Evolutionary conservation across 2,797 vertebrate genomes (phyloP).

Genomic region (Pseudochirops cupreus): DNA sequence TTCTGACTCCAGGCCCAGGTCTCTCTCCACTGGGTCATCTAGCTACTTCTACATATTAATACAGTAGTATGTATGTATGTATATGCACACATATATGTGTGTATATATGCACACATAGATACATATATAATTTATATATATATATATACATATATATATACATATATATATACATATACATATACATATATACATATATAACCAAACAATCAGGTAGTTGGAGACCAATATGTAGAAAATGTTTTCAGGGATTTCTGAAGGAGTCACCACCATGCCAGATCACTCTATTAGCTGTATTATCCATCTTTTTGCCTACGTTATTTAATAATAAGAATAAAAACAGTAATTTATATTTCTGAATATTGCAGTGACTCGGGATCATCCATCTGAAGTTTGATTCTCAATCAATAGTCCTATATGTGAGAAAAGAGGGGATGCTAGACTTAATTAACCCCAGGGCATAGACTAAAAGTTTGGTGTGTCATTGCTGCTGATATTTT

Average conservation of each 20-base stretch:
- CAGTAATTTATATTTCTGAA: background rate
- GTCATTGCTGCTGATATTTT: background rate
- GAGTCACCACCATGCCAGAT: background rate
- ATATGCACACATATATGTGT: too few species aligned
- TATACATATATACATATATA: background rate
- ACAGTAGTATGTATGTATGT: background rate
- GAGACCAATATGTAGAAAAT: background rate
- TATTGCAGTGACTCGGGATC: background rate
- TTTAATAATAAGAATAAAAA: background rate
- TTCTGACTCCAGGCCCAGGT: background rate
- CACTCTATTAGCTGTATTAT: background rate
- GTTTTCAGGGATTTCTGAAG: background rate
- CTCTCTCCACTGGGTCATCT: background rate
- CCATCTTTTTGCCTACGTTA: background rate
- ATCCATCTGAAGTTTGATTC: background rate
- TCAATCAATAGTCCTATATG: background rate
- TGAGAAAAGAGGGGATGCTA: background rate
- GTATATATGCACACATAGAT: background rate
- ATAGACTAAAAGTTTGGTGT: background rate
- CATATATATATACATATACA: too few species aligned
- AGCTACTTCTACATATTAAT: background rate
- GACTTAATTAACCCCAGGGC: background rate
- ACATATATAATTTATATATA: background rate
- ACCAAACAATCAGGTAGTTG: background rate
- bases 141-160: background rate